Evolutionary conservation across 2,888 invertebrate genomes (phyloP), one percentile per base, ranked within the genome.

Genomic region (Lepidochitona cinerea): DNA sequence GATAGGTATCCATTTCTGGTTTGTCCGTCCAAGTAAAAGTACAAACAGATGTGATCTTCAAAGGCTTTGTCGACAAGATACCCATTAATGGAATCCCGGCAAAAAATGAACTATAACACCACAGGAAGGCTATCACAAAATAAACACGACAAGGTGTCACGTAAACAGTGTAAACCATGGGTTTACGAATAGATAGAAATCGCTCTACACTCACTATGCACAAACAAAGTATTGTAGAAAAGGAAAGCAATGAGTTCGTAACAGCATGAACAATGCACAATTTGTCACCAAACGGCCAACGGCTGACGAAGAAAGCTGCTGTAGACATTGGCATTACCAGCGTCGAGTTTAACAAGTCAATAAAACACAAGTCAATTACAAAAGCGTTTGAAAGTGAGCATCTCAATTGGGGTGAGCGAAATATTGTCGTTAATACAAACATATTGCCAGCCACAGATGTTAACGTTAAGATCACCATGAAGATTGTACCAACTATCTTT

Each of bases 101-200:
- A 26, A 80, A 37, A 9, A 77, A 7, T 7, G 59, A 7, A 23
- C 66, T 72, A 35, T 67, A 49, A 18, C 59, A 18, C 81, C 81
- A 81, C 18, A 76, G 29, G 33, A 71, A 26, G 1, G 53, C n/a
- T 18, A 79, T 54, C 1, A 73, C 71, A 4, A 49, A 12, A 12
- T 78, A 23, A 29, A 77, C 78, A 36, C 75, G 53, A 52, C 52
- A 49, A 23, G 76, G 68, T 12, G 75, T 79, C 79, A 81, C 72
- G 71, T 79, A 70, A 12, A 77, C 81, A 9, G 79, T 78, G 68
- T 82, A 79, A 37, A 80, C 78, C 82, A 82, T 81, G 52, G 81
- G 80, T 26, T 74, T 41, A 5, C 70, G 41, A 53, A 82, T 80
- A 64, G 79, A 78, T 75, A 80, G 80, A 73, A 70, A 81, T 14